phyloP scores from a whole-genome alignment of 92 coral and sea anemone genomes.

The Parazoanthus swiftii region DNA sequence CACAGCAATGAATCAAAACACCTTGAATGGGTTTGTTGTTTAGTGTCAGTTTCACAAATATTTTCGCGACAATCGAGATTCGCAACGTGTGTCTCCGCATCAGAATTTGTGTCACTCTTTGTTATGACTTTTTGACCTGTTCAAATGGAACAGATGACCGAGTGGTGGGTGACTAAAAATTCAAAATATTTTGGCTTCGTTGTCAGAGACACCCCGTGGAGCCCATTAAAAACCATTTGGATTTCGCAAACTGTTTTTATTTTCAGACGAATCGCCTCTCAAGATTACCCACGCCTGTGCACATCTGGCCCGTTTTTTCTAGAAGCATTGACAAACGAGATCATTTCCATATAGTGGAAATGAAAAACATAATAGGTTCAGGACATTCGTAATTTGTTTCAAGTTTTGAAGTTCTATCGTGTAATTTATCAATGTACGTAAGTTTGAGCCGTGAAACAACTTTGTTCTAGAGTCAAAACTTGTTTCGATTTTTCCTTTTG shows the following conservation, averaged over 20 bases:
- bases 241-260: neutral
- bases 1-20: neutral
- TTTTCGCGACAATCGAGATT: slow-evolving; percentile 19
- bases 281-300: neutral
- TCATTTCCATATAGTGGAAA: neutral
- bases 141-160: neutral
- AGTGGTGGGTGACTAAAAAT: slow-evolving; percentile 1
- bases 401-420: neutral
- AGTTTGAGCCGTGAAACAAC: neutral
- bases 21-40: neutral
- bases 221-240: neutral
- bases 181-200: slow-evolving; percentile 34
- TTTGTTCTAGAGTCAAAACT: neutral
- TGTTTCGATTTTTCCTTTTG: too few relatives aligned
- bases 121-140: slow-evolving; percentile 20
- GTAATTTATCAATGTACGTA: neutral
- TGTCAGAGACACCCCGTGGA: slow-evolving; percentile 3
- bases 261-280: slow-evolving; percentile 12
- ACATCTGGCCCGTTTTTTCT: slow-evolving; percentile 22
- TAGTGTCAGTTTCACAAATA: neutral
- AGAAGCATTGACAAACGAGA: neutral
- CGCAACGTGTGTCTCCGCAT: neutral
- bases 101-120: neutral
- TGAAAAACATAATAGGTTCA: slow-evolving; percentile 10
- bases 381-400: neutral